Evolutionary conservation across 2,797 vertebrate genomes (phyloP), one percentile per base, ranked within the genome.

Genomic region (Aplochiton taeniatus): DNA sequence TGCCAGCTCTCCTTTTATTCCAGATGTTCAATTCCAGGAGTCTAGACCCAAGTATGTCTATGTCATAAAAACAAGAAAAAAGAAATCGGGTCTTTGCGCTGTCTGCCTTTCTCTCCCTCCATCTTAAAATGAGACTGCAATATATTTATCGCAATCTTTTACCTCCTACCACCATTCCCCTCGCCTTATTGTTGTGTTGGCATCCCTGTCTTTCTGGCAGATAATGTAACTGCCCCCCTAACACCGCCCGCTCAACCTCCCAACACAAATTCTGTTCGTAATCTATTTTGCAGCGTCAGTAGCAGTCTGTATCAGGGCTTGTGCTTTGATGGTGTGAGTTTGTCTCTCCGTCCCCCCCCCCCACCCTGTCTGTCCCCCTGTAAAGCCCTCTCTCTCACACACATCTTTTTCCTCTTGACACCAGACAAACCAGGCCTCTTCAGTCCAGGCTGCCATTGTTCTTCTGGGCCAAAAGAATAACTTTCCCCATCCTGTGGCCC

Each of bases 401-500:
- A 55, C 45, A 50, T 8, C 59, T 66, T 61, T 62, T 11, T 53
- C 68, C 66, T 67, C 62, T 68, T 77, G 71, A 58, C 71, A 63
- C 19, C 46, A 19, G 60, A 57, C 31, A 3, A 6, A 31, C 31
- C 31, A 31, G 31, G 61, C 11, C 41, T 71, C 66, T 72, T 73
- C 73, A 63, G 49, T 17, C 16, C 1, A 64, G 58, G 61, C 66
- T 20, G 20, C n/a, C 65, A 78, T 85, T 89, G 83, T 89, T 87
- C 82, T 84, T 68, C 53, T 53, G 14, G 57, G 52, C 69, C 70
- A 65, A 66, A 74, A 78, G 76, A 86, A 85, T 74, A 81, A 82
- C 74, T 56, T 41, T 71, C 70, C 63, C 49, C 78, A 78, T 87
- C 83, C 86, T 79, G 85, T 82, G 74, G 51, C 73, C 75, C 69